A percentile compares a stretch with the other conserved stretches of the same genome.
These are phyloP conservation scores for Aleiodes sp. DNA, from an alignment of 1,140 invertebrate species.

Conservation along the genomic window DNA sequence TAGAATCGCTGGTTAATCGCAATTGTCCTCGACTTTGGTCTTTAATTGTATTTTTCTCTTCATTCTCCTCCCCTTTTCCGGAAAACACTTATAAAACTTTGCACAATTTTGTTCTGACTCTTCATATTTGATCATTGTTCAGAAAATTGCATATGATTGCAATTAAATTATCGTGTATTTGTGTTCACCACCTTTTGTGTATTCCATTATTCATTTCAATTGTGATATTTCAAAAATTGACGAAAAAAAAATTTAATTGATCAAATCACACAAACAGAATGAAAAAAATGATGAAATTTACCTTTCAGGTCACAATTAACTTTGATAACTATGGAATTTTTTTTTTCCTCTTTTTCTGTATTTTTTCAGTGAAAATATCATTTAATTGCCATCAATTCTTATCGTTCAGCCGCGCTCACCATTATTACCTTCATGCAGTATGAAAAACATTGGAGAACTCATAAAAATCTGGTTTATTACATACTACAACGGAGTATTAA, in stretches of 20 bases:
- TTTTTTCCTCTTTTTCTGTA: too few species aligned
- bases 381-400: too few species aligned
- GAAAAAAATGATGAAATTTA: too few species aligned
- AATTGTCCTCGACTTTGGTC: constrained; percentile 47
- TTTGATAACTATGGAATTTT: too few species aligned
- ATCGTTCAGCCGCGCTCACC: too few species aligned
- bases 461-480: too few species aligned
- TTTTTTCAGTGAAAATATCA: too few species aligned
- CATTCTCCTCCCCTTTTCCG: constrained; percentile 7
- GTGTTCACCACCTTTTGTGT: neutral
- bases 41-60: constrained; percentile 43
- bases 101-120: neutral
- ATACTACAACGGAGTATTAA: too few species aligned
- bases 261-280: too few species aligned
- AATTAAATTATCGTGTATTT: constrained; percentile 3
- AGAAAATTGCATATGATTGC: neutral
- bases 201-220: neutral
- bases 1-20: constrained; percentile 42
- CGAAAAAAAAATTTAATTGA: neutral
- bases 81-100: constrained; percentile 46
- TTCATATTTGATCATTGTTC: neutral
- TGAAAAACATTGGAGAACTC: too few species aligned
- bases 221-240: neutral
- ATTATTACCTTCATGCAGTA: too few species aligned
- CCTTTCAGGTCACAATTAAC: too few species aligned